Conservation (phyloP, 2,113 vertebrate genomes). For the Limnothrissa miodon region DNA sequence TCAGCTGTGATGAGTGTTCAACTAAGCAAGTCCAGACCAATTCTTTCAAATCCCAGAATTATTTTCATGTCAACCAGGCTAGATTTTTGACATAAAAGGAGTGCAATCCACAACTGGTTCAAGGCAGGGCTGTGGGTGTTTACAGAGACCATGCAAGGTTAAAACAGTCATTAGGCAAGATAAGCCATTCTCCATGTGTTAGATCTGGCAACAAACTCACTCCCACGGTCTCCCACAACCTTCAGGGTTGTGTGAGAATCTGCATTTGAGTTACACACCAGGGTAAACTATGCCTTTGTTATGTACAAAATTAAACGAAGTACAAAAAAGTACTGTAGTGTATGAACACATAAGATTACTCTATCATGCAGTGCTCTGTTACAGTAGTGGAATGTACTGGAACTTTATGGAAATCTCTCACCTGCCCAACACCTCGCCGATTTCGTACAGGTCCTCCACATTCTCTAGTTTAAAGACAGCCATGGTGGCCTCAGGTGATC, state of each 20-base stretch:
- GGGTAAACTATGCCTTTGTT: background rate
- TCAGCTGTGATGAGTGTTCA: no score
- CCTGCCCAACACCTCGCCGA: conserved; percentile 79
- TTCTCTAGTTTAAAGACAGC: conserved; percentile 63
- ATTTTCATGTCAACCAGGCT: no score
- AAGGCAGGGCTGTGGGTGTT: background rate
- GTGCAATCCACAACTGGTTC: background rate
- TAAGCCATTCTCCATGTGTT: background rate
- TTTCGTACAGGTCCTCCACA: conserved; percentile 81
- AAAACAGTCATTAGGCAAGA: conserved; percentile 2
- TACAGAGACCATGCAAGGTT: background rate
- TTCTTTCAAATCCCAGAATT: no score
- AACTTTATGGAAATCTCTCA: conserved; percentile 46
- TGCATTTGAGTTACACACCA: background rate
- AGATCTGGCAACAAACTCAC: background rate
- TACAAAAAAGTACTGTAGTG: background rate
- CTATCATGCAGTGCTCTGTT: background rate
- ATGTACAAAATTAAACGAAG: background rate
- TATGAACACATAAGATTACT: background rate
- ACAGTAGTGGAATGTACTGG: background rate
- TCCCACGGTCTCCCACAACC: background rate
- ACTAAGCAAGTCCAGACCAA: no score
- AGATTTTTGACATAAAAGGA: background rate
- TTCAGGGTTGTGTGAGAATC: background rate
- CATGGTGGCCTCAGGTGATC: conserved; percentile 46